phyloP scores from a whole-genome alignment of 2,888 invertebrate genomes.

The Chydorus sphaericus region DNA sequence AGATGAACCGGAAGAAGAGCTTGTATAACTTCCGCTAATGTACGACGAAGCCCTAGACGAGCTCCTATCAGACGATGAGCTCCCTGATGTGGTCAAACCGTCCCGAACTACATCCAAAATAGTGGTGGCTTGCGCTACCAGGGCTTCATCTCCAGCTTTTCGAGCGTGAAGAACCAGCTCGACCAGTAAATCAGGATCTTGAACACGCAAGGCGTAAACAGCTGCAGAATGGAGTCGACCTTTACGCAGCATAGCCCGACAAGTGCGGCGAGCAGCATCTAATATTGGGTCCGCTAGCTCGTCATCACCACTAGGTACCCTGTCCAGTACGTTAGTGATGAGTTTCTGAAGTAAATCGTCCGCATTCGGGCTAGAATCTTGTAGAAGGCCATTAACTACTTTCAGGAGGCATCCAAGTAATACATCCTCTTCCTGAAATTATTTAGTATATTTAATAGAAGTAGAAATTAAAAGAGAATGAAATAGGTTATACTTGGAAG shows the following conservation, averaged over 20 bases:
- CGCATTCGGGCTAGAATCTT: neutral
- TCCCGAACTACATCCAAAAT: neutral
- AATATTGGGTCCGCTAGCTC: neutral
- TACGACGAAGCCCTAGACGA: slow-evolving; percentile 1
- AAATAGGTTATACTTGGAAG: too few relatives aligned
- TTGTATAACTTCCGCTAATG: neutral
- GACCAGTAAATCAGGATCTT: slow-evolving; percentile 9
- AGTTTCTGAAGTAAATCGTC: neutral
- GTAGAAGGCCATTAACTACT: slow-evolving; percentile 5
- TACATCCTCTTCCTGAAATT: slow-evolving; percentile 4
- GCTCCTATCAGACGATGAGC: neutral
- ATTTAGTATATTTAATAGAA: too few relatives aligned
- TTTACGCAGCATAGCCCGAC: neutral
- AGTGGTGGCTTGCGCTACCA: neutral
- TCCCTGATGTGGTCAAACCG: neutral
- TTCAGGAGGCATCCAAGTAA: neutral
- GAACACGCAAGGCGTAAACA: neutral
- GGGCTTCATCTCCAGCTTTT: slow-evolving; percentile 1
- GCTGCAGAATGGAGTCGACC: neutral
- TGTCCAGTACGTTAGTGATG: neutral
- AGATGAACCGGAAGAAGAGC: neutral
- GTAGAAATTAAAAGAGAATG: too few relatives aligned
- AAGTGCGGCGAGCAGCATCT: neutral
- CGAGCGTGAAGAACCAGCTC: slow-evolving; percentile 1
- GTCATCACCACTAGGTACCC: neutral